These are phyloP conservation scores for Eulimnadia texana DNA, from an alignment of 1,140 invertebrate genomes.

Conservation along the genomic window DNA sequence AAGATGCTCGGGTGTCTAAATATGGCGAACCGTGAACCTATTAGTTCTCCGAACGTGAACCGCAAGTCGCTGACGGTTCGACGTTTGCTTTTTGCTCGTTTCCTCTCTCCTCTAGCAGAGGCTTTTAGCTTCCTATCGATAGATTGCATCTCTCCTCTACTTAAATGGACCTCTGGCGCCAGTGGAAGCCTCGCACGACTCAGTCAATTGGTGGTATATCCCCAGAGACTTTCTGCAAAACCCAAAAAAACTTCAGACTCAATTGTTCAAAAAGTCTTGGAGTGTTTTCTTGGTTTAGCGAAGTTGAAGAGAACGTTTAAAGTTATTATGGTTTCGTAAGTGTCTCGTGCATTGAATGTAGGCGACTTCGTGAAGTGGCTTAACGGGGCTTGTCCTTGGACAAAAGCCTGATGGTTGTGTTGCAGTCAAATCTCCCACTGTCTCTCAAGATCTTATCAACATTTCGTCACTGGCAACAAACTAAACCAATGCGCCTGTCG, in stretches of 20 bases:
- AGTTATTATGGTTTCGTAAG: too few species aligned
- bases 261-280: too few species aligned
- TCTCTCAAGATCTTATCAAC: neutral
- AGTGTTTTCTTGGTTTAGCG: too few species aligned
- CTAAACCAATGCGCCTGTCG: neutral
- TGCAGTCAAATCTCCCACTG: neutral
- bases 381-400: neutral
- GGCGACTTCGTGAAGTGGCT: neutral
- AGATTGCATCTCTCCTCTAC: neutral
- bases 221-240: neutral
- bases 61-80: neutral
- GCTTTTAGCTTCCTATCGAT: neutral
- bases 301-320: too few species aligned
- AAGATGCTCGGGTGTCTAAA: too few species aligned
- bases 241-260: neutral
- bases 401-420: too few species aligned
- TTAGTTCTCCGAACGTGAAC: neutral
- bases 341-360: too few species aligned
- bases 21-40: too few species aligned
- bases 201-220: neutral
- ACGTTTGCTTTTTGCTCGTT: neutral
- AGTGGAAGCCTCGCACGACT: neutral
- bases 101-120: too few species aligned
- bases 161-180: neutral
- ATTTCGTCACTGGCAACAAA: neutral